Evolutionary conservation across 2,888 invertebrate species (phyloP).

Genomic region (Hyposoter didymator): DNA sequence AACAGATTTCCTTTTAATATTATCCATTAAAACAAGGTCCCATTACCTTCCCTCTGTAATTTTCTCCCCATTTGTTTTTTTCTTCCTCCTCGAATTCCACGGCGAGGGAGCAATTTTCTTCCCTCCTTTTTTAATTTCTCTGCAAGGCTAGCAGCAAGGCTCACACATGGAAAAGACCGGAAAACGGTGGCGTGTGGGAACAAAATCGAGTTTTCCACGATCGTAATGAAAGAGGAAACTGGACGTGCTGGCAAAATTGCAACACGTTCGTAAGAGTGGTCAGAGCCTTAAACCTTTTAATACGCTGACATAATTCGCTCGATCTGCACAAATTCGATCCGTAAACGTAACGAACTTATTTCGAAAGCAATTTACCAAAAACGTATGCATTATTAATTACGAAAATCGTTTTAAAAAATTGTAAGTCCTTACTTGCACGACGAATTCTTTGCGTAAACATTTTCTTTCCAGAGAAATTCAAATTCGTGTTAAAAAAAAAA

Average conservation of each 20-base stretch:
- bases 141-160: neutral
- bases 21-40: conserved; percentile 30
- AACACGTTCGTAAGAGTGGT: conserved; percentile 34
- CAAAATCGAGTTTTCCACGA: conserved; percentile 55
- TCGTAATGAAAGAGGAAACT: conserved; percentile 25
- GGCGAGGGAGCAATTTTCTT: conserved; percentile 14
- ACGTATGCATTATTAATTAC: neutral
- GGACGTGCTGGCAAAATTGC: conserved; percentile 22
- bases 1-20: conserved; percentile 3
- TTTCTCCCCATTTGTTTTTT: conserved; percentile 11
- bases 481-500: neutral
- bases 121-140: neutral
- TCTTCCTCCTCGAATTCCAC: neutral
- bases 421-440: too few relatives aligned
- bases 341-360: neutral
- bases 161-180: conserved; percentile 28
- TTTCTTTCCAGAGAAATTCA: neutral
- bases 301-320: neutral
- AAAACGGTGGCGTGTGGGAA: conserved; percentile 34
- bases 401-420: neutral
- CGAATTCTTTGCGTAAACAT: neutral
- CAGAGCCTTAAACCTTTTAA: neutral
- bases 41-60: conserved; percentile 4
- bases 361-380: neutral
- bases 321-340: conserved; percentile 19